phyloP scores from a whole-genome alignment of 2,888 invertebrate genomes.

The Drosophila mulleri region DNA sequence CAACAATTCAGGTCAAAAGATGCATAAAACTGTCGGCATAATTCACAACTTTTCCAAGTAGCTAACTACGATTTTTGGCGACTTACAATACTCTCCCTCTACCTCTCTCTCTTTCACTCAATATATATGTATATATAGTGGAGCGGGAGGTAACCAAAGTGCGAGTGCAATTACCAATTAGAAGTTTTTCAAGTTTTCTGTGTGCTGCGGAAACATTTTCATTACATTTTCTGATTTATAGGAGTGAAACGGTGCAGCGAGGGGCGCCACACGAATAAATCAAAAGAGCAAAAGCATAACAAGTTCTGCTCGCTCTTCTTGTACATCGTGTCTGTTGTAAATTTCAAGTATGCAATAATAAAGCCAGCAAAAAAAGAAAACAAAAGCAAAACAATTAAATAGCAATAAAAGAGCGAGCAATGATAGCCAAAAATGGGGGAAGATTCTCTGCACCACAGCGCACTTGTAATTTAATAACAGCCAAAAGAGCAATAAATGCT shows the following conservation, averaged over 20 bases:
- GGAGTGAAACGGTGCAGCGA: constrained; percentile 14
- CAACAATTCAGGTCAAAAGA: constrained; percentile 57
- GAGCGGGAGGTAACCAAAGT: constrained; percentile 13
- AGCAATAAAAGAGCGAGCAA: not conserved
- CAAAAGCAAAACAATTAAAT: constrained; percentile 15
- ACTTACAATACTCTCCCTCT: constrained; percentile 19
- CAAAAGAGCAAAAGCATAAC: constrained; percentile 46
- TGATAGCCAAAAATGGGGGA: not conserved
- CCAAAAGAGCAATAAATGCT: not conserved
- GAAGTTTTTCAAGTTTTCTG: constrained; percentile 63
- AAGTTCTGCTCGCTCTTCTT: constrained; percentile 24
- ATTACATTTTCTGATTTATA: constrained; percentile 73
- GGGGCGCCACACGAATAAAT: constrained; percentile 50
- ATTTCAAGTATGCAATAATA: constrained; percentile 31
- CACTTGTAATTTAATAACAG: not conserved
- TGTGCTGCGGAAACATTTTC: constrained; percentile 61
- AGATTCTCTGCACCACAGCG: not conserved
- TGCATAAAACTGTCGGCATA: constrained; percentile 69
- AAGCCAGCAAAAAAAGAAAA: not conserved
- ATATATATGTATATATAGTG: not conserved
- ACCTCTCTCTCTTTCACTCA: not conserved
- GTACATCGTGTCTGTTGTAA: constrained; percentile 16
- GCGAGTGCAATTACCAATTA: constrained; percentile 77
- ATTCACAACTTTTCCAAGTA: constrained; percentile 60
- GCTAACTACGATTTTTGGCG: constrained; percentile 44